Percentiles rank a stretch among this genome's conserved stretches.
Evolutionary conservation across 2,888 invertebrate species (phyloP).

Genomic region (Cyclophora albipunctata): DNA sequence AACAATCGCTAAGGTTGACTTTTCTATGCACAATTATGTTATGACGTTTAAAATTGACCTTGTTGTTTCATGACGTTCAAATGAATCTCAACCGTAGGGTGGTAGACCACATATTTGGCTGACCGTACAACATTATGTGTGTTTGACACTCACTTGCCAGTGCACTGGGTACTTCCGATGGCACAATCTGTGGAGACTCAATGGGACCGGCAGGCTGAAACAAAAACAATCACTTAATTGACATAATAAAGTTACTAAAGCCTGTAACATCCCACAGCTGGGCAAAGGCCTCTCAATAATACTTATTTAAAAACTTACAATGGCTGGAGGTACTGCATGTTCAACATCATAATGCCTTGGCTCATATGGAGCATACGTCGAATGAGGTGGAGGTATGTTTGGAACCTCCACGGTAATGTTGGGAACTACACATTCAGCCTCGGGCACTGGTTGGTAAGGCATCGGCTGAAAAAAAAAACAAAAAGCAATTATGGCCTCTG

Average conservation of each 20-base stretch:
- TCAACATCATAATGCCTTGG: conserved; percentile 45
- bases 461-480: conserved; percentile 26
- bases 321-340: conserved; percentile 54
- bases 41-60: too few species aligned
- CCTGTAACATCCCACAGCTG: too few species aligned
- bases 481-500: not conserved
- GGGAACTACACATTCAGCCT: conserved; percentile 61
- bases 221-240: not conserved
- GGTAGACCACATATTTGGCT: too few species aligned
- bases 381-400: conserved; percentile 28
- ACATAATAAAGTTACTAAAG: too few species aligned
- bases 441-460: conserved; percentile 37
- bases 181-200: conserved; percentile 62
- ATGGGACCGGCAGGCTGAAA: conserved; percentile 53
- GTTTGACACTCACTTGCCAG: conserved; percentile 50
- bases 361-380: conserved; percentile 52
- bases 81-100: too few species aligned
- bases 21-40: too few species aligned
- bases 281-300: too few species aligned
- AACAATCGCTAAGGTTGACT: too few species aligned
- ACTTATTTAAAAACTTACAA: conserved; percentile 38
- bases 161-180: conserved; percentile 42
- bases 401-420: conserved; percentile 61
- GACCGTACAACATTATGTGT: too few species aligned
- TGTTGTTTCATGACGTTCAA: too few species aligned